Conservation (phyloP, 2,888 invertebrate species). For the Euzophera pinguis region DNA sequence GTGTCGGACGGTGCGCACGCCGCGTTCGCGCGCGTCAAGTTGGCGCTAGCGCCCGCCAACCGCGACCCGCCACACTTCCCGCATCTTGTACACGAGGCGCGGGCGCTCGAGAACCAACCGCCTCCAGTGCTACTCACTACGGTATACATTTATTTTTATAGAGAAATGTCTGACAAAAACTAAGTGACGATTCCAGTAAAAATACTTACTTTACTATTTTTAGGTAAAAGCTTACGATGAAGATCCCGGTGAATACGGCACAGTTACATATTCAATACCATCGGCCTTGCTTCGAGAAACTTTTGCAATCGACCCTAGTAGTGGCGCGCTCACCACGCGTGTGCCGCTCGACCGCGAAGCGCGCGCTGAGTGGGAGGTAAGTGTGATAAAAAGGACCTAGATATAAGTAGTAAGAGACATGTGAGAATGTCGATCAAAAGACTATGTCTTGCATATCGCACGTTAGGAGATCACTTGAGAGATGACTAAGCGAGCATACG, state of each 20-base stretch:
- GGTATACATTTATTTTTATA: conserved; percentile 42
- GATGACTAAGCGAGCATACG: too few species aligned
- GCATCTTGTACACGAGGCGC: conserved; percentile 87
- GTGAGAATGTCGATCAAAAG: too few species aligned
- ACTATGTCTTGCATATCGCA: too few species aligned
- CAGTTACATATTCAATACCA: conserved; percentile 87
- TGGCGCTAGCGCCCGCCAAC: conserved; percentile 89
- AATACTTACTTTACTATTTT: background rate
- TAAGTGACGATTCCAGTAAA: background rate
- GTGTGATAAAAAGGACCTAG: too few species aligned
- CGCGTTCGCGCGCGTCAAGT: conserved; percentile 90
- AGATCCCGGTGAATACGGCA: conserved; percentile 89
- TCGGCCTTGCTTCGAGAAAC: conserved; percentile 85
- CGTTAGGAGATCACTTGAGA: too few species aligned
- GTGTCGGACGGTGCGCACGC: conserved; percentile 98
- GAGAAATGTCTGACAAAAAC: background rate
- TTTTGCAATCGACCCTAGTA: conserved; percentile 85
- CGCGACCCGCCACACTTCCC: conserved; percentile 88
- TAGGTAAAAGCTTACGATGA: conserved; percentile 89
- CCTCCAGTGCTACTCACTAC: conserved; percentile 87
- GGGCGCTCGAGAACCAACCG: conserved; percentile 89
- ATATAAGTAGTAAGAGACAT: too few species aligned
- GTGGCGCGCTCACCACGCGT: conserved; percentile 85
- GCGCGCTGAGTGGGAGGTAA: conserved; percentile 62
- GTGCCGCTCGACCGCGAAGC: conserved; percentile 87